These are phyloP conservation scores for Clavelina lepadiformis DNA, from an alignment of 23 tunicate genomes.

Conservation along the genomic window DNA sequence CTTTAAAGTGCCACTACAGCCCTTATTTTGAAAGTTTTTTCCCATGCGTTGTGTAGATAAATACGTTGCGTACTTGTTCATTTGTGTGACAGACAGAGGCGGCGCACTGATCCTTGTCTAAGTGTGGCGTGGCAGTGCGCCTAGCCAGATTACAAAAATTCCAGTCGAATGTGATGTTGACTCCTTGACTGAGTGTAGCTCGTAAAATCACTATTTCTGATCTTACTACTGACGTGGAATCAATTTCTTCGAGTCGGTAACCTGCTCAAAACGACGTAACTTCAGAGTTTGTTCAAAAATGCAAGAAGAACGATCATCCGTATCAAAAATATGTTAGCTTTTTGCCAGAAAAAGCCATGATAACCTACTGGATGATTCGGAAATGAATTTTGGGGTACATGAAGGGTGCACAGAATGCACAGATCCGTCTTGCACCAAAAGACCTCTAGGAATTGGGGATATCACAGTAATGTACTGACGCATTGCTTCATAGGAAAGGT, in stretches of 20 bases:
- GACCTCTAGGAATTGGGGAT: slow-evolving; percentile 2
- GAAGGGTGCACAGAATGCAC: slow-evolving; percentile 11
- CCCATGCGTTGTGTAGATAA: too few species aligned
- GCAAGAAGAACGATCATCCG: too few species aligned
- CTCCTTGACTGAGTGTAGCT: slow-evolving; percentile 30
- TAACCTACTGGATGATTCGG: background rate
- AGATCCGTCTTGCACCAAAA: slow-evolving; percentile 1
- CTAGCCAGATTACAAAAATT: slow-evolving; percentile 10
- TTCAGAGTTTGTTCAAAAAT: too few species aligned
- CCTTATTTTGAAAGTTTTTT: too few species aligned
- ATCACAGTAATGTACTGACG: slow-evolving; percentile 4
- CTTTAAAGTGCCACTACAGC: too few species aligned
- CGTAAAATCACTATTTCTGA: slow-evolving; percentile 19
- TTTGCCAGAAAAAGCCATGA: too few species aligned
- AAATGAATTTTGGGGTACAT: slow-evolving; percentile 20
- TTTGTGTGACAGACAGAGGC: slow-evolving; percentile 14
- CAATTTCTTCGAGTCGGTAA: background rate
- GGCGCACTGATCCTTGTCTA: background rate
- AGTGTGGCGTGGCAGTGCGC: slow-evolving; percentile 23
- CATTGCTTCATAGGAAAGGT: slow-evolving; percentile 6
- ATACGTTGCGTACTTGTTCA: slow-evolving; percentile 31
- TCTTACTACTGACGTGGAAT: slow-evolving; percentile 7
- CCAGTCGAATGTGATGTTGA: slow-evolving; percentile 37
- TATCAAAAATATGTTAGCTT: too few species aligned
- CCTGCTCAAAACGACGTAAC: background rate